Percentiles rank a stretch among this genome's conserved stretches.
phyloP scores from a whole-genome alignment of 2,113 vertebrate species.

The Sinocyclocheilus maitianheensis region DNA sequence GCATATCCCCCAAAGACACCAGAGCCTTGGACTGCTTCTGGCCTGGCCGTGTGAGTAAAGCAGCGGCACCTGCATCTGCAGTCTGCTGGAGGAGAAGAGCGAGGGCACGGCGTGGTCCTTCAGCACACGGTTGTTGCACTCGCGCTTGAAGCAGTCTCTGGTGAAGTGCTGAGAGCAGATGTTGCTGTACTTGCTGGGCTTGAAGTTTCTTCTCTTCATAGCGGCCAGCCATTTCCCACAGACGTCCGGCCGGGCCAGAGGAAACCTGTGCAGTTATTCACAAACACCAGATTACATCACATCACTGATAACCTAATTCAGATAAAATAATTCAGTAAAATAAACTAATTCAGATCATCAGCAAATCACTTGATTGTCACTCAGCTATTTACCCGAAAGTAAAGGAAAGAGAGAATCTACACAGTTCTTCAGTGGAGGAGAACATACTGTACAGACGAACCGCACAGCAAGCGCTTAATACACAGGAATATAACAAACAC shows the following conservation, averaged over 20 bases:
- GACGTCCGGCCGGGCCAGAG: constrained; percentile 88
- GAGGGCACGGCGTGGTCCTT: constrained; percentile 95
- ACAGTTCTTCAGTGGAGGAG: no score
- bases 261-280: constrained; percentile 77
- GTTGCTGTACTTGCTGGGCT: constrained; percentile 96
- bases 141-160: constrained; percentile 91
- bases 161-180: constrained; percentile 97
- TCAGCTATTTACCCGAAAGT: neutral
- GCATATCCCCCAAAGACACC: no score
- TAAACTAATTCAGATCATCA: neutral
- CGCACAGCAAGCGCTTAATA: no score
- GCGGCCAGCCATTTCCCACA: constrained; percentile 92
- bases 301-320: no score
- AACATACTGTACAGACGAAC: no score
- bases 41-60: no score
- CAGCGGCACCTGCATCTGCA: constrained; percentile 74
- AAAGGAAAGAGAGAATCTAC: no score
- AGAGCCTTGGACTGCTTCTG: neutral
- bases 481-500: no score
- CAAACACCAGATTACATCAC: neutral
- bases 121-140: constrained; percentile 94
- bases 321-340: no score
- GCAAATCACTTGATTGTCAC: neutral
- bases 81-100: constrained; percentile 83
- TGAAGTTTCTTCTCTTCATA: constrained; percentile 93